Conservation (phyloP, 2,888 invertebrate genomes). For the Aphidoletes aphidimyza region DNA sequence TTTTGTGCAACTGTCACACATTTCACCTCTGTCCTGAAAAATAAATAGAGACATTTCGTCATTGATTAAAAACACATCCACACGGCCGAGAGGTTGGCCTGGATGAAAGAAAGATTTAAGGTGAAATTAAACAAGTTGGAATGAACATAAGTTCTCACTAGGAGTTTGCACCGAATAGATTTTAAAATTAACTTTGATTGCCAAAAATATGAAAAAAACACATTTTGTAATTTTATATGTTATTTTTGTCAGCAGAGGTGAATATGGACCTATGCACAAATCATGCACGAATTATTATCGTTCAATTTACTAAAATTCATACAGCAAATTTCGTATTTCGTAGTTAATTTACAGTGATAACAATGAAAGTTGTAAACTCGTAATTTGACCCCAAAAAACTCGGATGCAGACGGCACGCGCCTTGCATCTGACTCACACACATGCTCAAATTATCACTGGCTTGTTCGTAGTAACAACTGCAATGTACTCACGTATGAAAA, state of each 20-base stretch:
- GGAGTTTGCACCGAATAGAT: too few relatives aligned
- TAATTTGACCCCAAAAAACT: slow-evolving; percentile 21
- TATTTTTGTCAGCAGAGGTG: too few relatives aligned
- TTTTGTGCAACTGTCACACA: background rate
- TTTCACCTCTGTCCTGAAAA: background rate
- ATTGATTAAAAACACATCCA: slow-evolving; percentile 47
- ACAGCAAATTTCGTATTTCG: background rate
- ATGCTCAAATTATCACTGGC: background rate
- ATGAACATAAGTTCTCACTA: too few relatives aligned
- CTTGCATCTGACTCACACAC: slow-evolving; percentile 34
- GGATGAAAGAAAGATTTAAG: too few relatives aligned
- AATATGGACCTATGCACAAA: too few relatives aligned
- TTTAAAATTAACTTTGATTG: too few relatives aligned
- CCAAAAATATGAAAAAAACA: too few relatives aligned
- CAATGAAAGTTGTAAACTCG: background rate
- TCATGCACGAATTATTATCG: too few relatives aligned
- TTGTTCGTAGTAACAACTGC: too few relatives aligned
- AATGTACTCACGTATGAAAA: background rate
- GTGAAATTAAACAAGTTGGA: slow-evolving; percentile 9
- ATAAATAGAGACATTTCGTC: background rate
- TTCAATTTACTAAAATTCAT: too few relatives aligned
- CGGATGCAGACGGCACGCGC: background rate
- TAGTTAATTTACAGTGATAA: slow-evolving; percentile 5
- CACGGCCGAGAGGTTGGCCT: too few relatives aligned
- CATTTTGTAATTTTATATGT: too few relatives aligned